phyloP scores from a whole-genome alignment of 2,888 invertebrate genomes.

The Coenonympha glycerion region DNA sequence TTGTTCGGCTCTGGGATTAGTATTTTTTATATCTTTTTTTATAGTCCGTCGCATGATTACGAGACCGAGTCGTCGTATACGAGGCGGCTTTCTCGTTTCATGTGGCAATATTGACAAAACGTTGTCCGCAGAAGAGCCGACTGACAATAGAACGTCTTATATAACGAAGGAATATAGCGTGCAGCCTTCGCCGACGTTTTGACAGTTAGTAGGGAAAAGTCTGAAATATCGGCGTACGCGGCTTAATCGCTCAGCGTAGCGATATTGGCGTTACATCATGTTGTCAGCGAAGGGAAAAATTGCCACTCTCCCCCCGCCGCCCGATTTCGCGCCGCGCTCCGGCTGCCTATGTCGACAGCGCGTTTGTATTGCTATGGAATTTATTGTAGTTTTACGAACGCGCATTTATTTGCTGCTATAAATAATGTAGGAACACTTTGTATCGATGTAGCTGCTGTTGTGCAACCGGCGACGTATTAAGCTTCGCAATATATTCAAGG shows the following conservation, averaged over 20 bases:
- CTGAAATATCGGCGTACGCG: constrained; percentile 74
- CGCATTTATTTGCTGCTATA: constrained; percentile 47
- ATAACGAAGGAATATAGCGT: constrained; percentile 17
- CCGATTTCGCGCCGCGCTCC: constrained; percentile 31
- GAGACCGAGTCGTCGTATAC: constrained; percentile 25
- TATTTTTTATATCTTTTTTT: constrained; percentile 55
- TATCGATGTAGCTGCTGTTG: not conserved
- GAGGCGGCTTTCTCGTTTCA: constrained; percentile 21
- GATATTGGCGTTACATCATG: constrained; percentile 77
- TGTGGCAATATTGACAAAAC: constrained; percentile 22
- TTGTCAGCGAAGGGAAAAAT: constrained; percentile 76
- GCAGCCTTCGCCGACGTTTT: constrained; percentile 62
- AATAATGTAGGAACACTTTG: constrained; percentile 11
- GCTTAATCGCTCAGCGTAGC: constrained; percentile 74
- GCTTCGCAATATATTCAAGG: constrained; percentile 3
- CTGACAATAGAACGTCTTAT: constrained; percentile 11
- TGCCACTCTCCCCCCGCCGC: constrained; percentile 58
- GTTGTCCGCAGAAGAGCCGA: constrained; percentile 1
- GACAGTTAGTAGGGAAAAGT: constrained; percentile 74
- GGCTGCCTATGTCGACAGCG: constrained; percentile 57
- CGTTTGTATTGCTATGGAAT: constrained; percentile 69
- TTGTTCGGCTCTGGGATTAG: constrained; percentile 51
- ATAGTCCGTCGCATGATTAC: constrained; percentile 37
- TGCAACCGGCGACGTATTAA: not conserved
- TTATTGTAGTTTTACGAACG: constrained; percentile 69